Percentiles rank a stretch among this genome's conserved stretches.
These are phyloP conservation scores for Oophaga sylvatica DNA, from an alignment of 2,797 vertebrate species.

Conservation along the genomic window DNA sequence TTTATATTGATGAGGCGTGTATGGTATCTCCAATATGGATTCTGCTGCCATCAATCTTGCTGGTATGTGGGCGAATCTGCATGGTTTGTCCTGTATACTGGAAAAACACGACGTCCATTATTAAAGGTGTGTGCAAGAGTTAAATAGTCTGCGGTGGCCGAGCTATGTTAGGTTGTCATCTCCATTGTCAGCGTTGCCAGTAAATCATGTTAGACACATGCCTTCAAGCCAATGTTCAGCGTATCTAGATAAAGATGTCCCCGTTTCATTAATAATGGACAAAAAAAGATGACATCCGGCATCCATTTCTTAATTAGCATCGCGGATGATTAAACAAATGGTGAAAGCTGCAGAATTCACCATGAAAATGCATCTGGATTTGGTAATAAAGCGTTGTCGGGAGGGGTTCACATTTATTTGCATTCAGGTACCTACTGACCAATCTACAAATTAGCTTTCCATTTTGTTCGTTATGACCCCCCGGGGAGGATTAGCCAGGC, in stretches of 20 bases:
- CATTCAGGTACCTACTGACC: slow-evolving; percentile 1
- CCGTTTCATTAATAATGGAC: slow-evolving; percentile 13
- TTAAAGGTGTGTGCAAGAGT: background rate
- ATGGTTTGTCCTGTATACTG: no score
- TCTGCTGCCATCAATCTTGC: background rate
- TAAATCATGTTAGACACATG: slow-evolving; percentile 11
- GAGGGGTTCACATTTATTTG: slow-evolving; percentile 21
- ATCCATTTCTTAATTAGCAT: slow-evolving; percentile 45
- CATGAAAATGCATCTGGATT: slow-evolving; percentile 17
- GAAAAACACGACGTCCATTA: background rate
- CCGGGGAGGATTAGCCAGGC: slow-evolving; percentile 21
- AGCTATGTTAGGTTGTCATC: slow-evolving; percentile 12
- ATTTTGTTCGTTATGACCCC: background rate
- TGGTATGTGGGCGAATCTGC: background rate
- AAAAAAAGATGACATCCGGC: slow-evolving; percentile 17
- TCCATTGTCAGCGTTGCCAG: slow-evolving; percentile 25
- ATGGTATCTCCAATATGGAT: background rate
- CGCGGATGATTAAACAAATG: slow-evolving; percentile 46
- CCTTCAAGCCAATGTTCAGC: slow-evolving; percentile 28
- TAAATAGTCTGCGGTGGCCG: background rate
- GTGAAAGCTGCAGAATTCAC: slow-evolving; percentile 26
- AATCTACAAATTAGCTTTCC: slow-evolving; percentile 29
- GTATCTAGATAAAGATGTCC: slow-evolving; percentile 42
- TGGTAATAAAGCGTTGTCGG: background rate
- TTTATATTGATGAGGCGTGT: background rate